Evolutionary conservation across 2,797 vertebrate species (phyloP), one percentile per base, ranked within the genome.

Genomic region (Brachymystax lenok): DNA sequence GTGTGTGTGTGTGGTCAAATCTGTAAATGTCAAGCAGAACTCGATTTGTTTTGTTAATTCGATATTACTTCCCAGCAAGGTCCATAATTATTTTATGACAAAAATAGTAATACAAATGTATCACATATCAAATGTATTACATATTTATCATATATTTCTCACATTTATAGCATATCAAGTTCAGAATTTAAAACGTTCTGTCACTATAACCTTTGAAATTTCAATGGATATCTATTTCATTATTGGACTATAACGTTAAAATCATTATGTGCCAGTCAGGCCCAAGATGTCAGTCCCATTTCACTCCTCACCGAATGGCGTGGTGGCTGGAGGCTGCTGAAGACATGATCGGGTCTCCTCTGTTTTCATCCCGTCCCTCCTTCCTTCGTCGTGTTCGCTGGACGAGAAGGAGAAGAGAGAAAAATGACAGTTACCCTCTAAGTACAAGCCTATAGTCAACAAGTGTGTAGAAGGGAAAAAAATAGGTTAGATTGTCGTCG

Each of bases 291-390:
- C 21, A 66, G 28, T 66, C 24, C 4, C 12, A 16, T 66, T 5
- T 28, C 14, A 46, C 40, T 46, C 91, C 87, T 91, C 79, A 96
- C 95, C 94, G 74, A 94, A 94, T 70, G 94, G 93, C 69, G 94
- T 93, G 76, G 94, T 92, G 71, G 94, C 93, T 71, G 93, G 92
- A 85, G 92, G 91, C 88, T 95, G 94, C 84, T 96, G 94, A 82
- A 93, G 90, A 92, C 95, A 96, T 78, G 94, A 94, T 85, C 92
- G 95, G 74, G 88, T 95, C 91, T 96, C 96, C 87, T 97, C 96
- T 74, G 96, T 96, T 94, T 97, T 97, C 96, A 97, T 97, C 66
- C 87, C 92, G 92, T 91, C 93, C 88, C 87, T 92, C 84, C 91
- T 88, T 88, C 89, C 92, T 86, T 93, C 91, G 77, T 89, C 93